Evolutionary conservation across 2,888 invertebrate genomes (phyloP), one percentile per base, ranked within the genome.

Genomic region (Deroplatys truncata): DNA sequence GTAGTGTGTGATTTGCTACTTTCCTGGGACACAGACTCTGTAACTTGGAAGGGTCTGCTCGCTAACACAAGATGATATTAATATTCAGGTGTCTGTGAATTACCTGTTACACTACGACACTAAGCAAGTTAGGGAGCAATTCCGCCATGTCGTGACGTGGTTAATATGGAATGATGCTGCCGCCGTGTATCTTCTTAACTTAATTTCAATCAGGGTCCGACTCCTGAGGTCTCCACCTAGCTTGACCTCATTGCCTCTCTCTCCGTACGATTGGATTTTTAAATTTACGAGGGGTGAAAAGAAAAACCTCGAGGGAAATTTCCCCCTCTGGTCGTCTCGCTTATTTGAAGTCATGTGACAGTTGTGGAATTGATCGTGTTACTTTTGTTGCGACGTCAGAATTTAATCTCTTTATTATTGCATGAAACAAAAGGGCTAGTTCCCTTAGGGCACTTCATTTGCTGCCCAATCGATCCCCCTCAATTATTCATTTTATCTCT

Each of bases 301-400:
- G 83, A n/a, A 83, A 29, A 83, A 86, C 84, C 89, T 87, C 89
- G 28, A 87, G 89, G 89, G 89, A 89, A 89, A 89, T 90, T 90
- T 84, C 86, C 86, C 56, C 56, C 56, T 72, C 83, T 29, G 86
- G 85, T 86, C 86, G 85, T 13, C 88, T 90, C 88, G 88, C 86
- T 90, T 88, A 90, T 90, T 88, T 84, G 86, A 88, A 90, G 88
- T 90, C 90, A 90, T 90, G 90, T 90, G 90, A 90, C 90, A 90
- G 86, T 89, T 86, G 82, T 43, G 56, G 72, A 89, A 89, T 89
- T 89, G 89, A 89, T 89, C 84, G 86, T 56, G 35, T 89, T 89
- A 84, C 56, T 84, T 86, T 29, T 29, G 84, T 29, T 28, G 28
- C 29, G 35, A 29, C 29, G 28, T 87, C 35, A 83, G 43, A 87